Conservation (phyloP, 2,113 vertebrate species). For the Orcinus orca region DNA sequence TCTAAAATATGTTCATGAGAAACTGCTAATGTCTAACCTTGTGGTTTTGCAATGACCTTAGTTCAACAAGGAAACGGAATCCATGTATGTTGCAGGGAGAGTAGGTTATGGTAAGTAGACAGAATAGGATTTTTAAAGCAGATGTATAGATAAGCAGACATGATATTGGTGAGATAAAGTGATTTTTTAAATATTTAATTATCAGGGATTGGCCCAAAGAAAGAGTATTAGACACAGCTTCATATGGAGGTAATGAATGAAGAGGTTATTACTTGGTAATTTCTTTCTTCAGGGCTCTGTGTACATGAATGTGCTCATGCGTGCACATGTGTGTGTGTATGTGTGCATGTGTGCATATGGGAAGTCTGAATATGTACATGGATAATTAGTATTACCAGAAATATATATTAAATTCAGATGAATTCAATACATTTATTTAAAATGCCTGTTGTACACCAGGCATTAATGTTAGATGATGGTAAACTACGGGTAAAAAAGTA, state of each 20-base stretch:
- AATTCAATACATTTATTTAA: background rate
- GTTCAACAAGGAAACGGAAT: background rate
- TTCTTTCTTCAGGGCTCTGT: background rate
- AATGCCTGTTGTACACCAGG: background rate
- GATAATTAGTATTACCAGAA: background rate
- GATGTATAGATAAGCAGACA: background rate
- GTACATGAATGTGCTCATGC: background rate
- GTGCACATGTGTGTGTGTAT: background rate
- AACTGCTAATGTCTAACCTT: constrained; percentile 60
- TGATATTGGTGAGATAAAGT: background rate
- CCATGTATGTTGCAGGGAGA: background rate
- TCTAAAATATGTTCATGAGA: constrained; percentile 65
- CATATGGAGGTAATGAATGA: background rate
- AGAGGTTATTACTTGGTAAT: background rate
- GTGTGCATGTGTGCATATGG: background rate
- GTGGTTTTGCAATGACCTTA: constrained; percentile 32
- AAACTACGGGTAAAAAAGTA: background rate
- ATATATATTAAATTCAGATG: background rate
- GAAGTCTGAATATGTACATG: background rate
- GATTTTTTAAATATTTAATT: background rate
- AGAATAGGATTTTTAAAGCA: background rate
- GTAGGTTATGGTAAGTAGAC: background rate
- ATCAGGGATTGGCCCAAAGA: background rate
- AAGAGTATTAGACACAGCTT: background rate
- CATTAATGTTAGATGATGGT: background rate